Evolutionary conservation across 2,888 invertebrate genomes (phyloP), one percentile per base, ranked within the genome.

Genomic region (Rotaria sp.): DNA sequence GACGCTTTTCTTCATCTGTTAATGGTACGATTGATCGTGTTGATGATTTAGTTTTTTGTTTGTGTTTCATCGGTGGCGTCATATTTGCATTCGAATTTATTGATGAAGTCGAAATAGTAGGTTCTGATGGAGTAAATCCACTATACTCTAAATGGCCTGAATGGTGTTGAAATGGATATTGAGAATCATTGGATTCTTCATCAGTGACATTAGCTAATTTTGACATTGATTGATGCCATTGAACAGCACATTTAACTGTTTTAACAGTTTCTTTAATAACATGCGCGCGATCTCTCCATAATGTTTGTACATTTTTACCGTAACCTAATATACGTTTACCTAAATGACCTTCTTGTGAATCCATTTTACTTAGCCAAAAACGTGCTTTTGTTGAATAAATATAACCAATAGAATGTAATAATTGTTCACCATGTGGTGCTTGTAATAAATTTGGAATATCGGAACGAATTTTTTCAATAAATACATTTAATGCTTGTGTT

Each of bases 121-220:
- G 24, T 26, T 74, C 74, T 3, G 74, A 38, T 24, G 80, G 80
- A 45, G n/a, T 26, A n/a, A 4, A 45, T 80, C 80, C 80, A n/a
- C 45, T 45, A n/a, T 80, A 80, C 45, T 80, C 80, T 45, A 80
- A 80, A 45, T 80, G 80, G n/a, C 80, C 80, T 26, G 80, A 80
- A 45, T 80, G 80, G 45, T 80, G 80, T 41, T 45, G 80, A 45
- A 80, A 80, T 45, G 80, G 80, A 26, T 26, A 21, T 45, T 80
- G 80, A 45, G 41, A 45, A 41, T 45, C 26, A 45, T 35, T 10
- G 18, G 26, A 26, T 45, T 80, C 80, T 13, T 80, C 80, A 45
- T 80, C 13, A 26, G 26, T 24, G 13, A n/a, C 15, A 45, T n/a
- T 26, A 13, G 41, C 45, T 45, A 80, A 80, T 45, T 45, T 45